Evolutionary conservation across 2,797 vertebrate species (phyloP).

Genomic region (Florisuga fusca): DNA sequence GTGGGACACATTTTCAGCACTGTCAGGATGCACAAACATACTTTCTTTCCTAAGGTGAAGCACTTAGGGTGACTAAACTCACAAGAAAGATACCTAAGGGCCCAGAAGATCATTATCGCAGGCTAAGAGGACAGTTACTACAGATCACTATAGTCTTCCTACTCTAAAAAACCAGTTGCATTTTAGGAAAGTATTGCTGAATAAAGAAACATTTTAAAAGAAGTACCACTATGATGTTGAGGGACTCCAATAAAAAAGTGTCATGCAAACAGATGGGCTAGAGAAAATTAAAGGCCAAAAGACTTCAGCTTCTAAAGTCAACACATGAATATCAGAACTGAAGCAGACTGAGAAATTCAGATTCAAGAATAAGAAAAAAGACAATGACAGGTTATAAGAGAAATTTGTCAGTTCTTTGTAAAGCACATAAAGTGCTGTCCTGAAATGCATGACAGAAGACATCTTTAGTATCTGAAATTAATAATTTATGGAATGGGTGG

Average conservation of each 20-base stretch:
- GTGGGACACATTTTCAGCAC: background rate
- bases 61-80: background rate
- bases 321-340: background rate
- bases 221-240: conserved; percentile 33
- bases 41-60: background rate
- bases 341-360: background rate
- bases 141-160: conserved; percentile 21
- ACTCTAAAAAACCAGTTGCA: conserved; percentile 18
- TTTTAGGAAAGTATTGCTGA: conserved; percentile 44
- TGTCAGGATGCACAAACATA: background rate
- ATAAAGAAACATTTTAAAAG: conserved; percentile 49
- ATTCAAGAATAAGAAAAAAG: background rate
- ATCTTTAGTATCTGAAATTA: conserved; percentile 55
- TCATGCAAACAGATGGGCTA: conserved; percentile 39
- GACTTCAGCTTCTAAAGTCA: conserved; percentile 29
- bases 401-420: conserved; percentile 34
- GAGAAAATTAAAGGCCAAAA: conserved; percentile 64
- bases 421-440: conserved; percentile 8
- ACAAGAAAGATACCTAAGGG: background rate
- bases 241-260: background rate
- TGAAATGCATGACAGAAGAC: conserved; percentile 55
- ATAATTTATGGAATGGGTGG: conserved; percentile 54
- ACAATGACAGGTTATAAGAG: background rate
- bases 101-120: conserved; percentile 43
- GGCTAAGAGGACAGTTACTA: conserved; percentile 5